These are phyloP conservation scores for Phyllostomus hastatus DNA, from an alignment of 2,113 vertebrate genomes.

Conservation along the genomic window DNA sequence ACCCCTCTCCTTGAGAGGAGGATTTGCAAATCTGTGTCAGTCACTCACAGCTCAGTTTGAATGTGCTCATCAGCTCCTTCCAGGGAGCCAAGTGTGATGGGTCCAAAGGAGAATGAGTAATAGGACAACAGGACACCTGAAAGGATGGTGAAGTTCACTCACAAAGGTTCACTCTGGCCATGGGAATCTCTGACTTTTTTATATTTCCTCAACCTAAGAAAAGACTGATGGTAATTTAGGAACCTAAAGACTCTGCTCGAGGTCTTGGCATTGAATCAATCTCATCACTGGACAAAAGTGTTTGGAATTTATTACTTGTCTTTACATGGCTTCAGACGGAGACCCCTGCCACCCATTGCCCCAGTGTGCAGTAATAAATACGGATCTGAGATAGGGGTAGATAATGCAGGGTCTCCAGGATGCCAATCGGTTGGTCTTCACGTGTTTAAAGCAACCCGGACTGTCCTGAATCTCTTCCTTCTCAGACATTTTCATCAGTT, in stretches of 20 bases:
- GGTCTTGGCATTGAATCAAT: background rate
- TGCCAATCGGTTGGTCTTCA: background rate
- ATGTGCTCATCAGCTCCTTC: background rate
- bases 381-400: background rate
- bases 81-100: background rate
- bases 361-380: background rate
- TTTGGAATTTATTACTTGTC: background rate
- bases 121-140: background rate
- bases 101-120: background rate
- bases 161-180: fast-evolving
- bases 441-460: background rate
- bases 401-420: background rate
- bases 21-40: background rate
- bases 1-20: background rate
- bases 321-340: background rate
- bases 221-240: background rate
- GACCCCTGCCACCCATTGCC: background rate
- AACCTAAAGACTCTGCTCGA: background rate
- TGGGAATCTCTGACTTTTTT: background rate
- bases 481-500: background rate
- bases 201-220: background rate
- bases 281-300: background rate
- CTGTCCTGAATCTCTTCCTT: background rate
- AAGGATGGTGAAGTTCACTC: background rate
- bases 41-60: background rate